phyloP scores from a whole-genome alignment of 2,113 vertebrate species.

The Rhegmatorhina hoffmannsi region DNA sequence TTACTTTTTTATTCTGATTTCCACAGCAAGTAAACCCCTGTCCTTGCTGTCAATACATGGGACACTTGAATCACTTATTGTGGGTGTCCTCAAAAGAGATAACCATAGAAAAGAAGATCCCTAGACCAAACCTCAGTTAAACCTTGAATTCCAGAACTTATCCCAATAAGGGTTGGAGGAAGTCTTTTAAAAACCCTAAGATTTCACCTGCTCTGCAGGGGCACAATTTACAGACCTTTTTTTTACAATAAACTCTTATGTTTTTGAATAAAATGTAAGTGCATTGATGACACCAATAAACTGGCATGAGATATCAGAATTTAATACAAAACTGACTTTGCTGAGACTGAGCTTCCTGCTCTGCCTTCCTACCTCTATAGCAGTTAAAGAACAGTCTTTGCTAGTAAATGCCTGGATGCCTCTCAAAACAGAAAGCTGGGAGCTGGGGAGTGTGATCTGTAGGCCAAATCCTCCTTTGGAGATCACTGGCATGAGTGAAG shows the following conservation, averaged over 20 bases:
- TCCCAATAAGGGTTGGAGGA: not conserved
- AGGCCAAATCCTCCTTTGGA: not conserved
- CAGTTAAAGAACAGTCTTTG: not conserved
- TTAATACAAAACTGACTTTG: not conserved
- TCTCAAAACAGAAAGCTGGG: not conserved
- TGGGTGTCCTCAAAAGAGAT: not conserved
- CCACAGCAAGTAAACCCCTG: not conserved
- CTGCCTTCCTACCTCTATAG: not conserved
- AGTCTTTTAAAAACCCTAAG: not conserved
- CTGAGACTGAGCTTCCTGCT: not conserved
- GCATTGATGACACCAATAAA: fast-evolving
- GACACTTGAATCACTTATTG: not conserved
- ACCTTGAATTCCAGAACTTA: not conserved
- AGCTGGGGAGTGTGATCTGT: not conserved
- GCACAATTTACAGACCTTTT: not conserved
- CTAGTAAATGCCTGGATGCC: not conserved
- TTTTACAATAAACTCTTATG: not conserved
- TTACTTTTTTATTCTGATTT: not conserved
- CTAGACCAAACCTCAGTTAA: not conserved
- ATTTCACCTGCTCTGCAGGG: not conserved
- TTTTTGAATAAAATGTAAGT: not conserved
- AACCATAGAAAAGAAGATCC: not conserved
- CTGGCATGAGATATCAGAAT: not conserved
- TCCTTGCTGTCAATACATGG: not conserved
- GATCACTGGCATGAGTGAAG: not conserved